Conservation (phyloP, 2,113 vertebrate species). For the Eurystomus gularis region DNA sequence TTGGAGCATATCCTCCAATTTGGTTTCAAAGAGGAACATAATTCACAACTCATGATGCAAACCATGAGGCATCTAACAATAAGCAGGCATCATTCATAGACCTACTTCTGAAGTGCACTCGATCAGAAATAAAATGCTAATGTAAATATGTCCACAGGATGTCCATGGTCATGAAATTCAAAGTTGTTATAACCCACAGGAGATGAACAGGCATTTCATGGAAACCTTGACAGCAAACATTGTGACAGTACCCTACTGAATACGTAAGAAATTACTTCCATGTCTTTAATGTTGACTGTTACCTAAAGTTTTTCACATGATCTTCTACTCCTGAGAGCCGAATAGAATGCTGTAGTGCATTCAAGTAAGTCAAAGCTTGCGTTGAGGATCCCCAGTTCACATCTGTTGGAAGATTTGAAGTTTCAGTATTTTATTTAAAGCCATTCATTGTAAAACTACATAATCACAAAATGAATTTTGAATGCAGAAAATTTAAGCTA, state of each 20-base stretch:
- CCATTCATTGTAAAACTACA: not conserved
- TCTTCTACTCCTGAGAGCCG: constrained; percentile 94
- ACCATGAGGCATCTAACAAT: not conserved
- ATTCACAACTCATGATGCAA: not conserved
- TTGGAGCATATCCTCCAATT: not conserved
- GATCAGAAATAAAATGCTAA: not conserved
- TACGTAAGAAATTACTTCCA: not conserved
- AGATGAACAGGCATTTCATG: not conserved
- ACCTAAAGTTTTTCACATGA: constrained; percentile 98
- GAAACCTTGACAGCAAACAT: not conserved
- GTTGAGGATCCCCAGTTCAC: constrained; percentile 99
- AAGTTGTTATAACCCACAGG: not conserved
- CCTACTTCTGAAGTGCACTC: not conserved
- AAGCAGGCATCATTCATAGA: not conserved
- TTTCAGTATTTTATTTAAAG: not conserved
- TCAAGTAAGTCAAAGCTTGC: constrained; percentile 95
- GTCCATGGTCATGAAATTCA: not conserved
- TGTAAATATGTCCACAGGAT: not conserved
- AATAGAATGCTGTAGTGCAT: constrained; percentile 91
- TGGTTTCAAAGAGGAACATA: not conserved
- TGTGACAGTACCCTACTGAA: rapidly evolving
- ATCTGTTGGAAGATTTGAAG: constrained; percentile 77
- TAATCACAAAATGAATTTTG: not conserved
- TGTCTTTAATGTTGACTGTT: not conserved
- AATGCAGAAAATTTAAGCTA: not conserved